Evolutionary conservation across 2,797 vertebrate species (phyloP).

Genomic region (Channa striata): DNA sequence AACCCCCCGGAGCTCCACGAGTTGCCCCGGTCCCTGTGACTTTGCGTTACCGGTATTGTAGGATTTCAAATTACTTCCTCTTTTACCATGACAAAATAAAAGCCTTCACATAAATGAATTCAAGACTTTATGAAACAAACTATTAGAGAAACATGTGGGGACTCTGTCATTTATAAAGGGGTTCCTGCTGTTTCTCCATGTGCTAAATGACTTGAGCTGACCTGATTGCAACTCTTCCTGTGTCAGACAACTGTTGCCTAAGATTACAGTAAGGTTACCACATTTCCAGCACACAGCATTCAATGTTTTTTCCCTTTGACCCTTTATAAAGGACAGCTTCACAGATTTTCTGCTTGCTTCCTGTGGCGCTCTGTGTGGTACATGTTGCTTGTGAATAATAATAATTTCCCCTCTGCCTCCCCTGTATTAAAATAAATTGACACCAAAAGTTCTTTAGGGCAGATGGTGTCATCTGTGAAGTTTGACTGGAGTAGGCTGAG

Average conservation of each 20-base stretch:
- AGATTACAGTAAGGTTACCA: constrained; percentile 65
- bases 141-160: too few relatives aligned
- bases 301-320: constrained; percentile 7
- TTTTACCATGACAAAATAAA: constrained; percentile 20
- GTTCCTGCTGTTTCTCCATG: too few relatives aligned
- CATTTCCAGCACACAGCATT: constrained; percentile 44
- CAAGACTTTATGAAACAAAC: background rate
- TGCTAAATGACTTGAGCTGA: too few relatives aligned
- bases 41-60: background rate
- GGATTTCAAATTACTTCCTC: background rate
- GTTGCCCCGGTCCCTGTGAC: background rate
- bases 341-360: too few relatives aligned
- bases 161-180: too few relatives aligned
- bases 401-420: too few relatives aligned
- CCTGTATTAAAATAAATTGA: too few relatives aligned
- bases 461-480: too few relatives aligned
- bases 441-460: too few relatives aligned
- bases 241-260: constrained; percentile 64
- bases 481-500: too few relatives aligned
- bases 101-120: background rate
- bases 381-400: too few relatives aligned
- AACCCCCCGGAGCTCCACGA: background rate
- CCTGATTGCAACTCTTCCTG: constrained; percentile 63
- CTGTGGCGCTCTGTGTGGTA: too few relatives aligned
- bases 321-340: background rate